Evolutionary conservation across 2,888 invertebrate genomes (phyloP), one percentile per base, ranked within the genome.

Genomic region (Apamea epomidion): DNA sequence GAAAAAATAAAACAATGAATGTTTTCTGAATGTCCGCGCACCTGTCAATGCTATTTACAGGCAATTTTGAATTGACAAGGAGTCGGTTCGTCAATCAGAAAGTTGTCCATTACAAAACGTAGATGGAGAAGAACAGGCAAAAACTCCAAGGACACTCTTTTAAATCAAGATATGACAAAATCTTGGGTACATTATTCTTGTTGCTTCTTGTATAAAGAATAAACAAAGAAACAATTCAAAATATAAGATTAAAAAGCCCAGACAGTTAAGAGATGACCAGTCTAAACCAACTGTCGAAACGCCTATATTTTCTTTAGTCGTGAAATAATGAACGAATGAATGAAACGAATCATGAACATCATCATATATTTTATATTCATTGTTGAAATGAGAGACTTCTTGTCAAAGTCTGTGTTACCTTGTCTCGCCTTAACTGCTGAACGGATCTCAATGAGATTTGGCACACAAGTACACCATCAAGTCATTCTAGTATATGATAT

Each of bases 1-100:
- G 88, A 80, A 82, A 37, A 54, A 8, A 60, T 1, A 37, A 60
- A n/a, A 72, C 18, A 72, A 71, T 21, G 2, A 65, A 6, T 6
- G 3, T 21, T 65, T 32, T 65, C 32, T 37, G 32, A 32, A 21
- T 2, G 14, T 29, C 60, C 60, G n/a, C 5, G 29, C n/a, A n/a
- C 1, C 60, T n/a, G n/a, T n/a, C n/a, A 62, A 60, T 32, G 32
- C 48, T 14, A 14, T 48, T 48, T 48, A 48, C 48, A 48, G 14
- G 48, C 48, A 48, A 14, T 48, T 48, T 48, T 48, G 2, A 14
- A 48, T 48, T 48, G 48, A 48, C 14, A 48, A 14, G 48, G 14
- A 48, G 48, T 12, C 45, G 45, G 45, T 45, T 12, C 10, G 45
- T 12, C 10, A 45, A 12, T 45, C 45, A 45, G 45, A 45, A 45